These are phyloP conservation scores for Dermolepida albohirtum DNA, from an alignment of 2,888 invertebrate genomes.

Conservation along the genomic window DNA sequence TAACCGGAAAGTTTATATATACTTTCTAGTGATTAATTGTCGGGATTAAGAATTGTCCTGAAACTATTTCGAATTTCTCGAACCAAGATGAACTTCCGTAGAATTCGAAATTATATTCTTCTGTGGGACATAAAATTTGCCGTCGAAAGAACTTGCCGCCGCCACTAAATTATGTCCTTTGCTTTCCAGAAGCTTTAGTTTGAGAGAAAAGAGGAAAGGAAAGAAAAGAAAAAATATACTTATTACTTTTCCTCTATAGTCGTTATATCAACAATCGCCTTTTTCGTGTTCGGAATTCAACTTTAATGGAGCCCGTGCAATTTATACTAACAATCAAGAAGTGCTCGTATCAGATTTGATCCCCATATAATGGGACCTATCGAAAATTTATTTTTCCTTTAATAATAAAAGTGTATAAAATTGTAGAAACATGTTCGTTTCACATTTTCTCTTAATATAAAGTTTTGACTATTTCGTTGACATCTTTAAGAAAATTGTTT, in stretches of 20 bases:
- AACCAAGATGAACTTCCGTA: constrained; percentile 18
- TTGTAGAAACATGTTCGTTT: too few species aligned
- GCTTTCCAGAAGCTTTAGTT: background rate
- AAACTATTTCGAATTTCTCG: constrained; percentile 50
- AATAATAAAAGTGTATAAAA: constrained; percentile 10
- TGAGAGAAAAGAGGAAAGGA: background rate
- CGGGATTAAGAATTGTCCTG: constrained; percentile 59
- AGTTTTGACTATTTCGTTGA: too few species aligned
- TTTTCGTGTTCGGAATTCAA: constrained; percentile 31
- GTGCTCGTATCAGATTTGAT: constrained; percentile 24
- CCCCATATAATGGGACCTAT: constrained; percentile 9
- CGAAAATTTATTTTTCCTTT: constrained; percentile 15
- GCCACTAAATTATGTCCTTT: constrained; percentile 29
- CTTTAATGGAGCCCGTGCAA: constrained; percentile 32
- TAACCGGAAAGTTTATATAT: constrained; percentile 58
- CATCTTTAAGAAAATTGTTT: too few species aligned
- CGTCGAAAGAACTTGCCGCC: constrained; percentile 13
- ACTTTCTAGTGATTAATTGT: constrained; percentile 59
- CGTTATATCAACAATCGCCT: constrained; percentile 31
- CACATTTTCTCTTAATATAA: too few species aligned
- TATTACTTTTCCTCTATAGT: constrained; percentile 12
- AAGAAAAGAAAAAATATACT: constrained; percentile 6
- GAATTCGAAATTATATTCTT: constrained; percentile 41
- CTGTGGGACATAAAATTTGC: constrained; percentile 32
- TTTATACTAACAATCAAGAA: constrained; percentile 34